Evolutionary conservation across 2,797 vertebrate genomes (phyloP).

Genomic region (Pangasius krempfi): DNA sequence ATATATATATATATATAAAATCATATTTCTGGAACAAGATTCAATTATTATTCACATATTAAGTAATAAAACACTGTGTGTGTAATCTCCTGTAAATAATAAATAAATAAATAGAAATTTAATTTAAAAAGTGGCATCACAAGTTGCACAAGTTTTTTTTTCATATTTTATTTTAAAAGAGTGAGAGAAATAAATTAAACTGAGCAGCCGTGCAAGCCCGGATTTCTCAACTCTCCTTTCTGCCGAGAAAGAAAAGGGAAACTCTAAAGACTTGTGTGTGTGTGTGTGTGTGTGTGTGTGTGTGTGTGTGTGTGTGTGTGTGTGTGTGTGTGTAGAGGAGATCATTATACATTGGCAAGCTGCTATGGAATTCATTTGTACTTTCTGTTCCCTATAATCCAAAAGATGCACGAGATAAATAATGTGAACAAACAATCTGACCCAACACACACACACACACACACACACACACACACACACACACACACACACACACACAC

Average conservation of each 20-base stretch:
- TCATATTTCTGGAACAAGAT: neutral
- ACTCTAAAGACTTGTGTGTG: neutral
- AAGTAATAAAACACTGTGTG: neutral
- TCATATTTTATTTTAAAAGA: neutral
- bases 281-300: constrained; percentile 11
- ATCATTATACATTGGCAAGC: neutral
- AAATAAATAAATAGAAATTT: neutral
- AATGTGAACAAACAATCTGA: neutral
- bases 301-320: neutral
- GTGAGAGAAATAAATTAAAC: neutral
- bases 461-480: neutral
- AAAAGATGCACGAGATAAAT: neutral
- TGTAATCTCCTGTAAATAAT: neutral
- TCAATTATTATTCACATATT: neutral
- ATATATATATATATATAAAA: neutral
- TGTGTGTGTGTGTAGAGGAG: neutral
- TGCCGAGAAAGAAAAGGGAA: neutral
- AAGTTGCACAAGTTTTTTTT: neutral
- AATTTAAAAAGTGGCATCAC: neutral
- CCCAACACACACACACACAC: neutral
- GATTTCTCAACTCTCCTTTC: neutral
- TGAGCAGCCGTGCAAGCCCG: neutral
- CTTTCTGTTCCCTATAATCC: constrained; percentile 14
- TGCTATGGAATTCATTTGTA: constrained; percentile 1
- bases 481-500: neutral